These are phyloP conservation scores for Gallinago solitaria DNA, from an alignment of 2,797 vertebrate genomes.

Conservation along the genomic window DNA sequence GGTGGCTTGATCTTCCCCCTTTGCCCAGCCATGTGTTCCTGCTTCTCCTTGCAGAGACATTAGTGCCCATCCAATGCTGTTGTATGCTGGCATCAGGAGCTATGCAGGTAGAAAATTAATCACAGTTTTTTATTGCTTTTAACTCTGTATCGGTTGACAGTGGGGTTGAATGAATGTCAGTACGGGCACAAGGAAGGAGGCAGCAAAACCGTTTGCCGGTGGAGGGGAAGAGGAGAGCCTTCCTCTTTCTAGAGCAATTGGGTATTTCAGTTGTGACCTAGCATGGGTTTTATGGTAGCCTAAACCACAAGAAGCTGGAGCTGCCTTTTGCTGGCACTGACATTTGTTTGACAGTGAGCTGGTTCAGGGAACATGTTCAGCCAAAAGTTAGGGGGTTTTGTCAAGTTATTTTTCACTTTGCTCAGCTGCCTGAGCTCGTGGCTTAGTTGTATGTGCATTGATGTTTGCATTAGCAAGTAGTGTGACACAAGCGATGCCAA, in stretches of 20 bases:
- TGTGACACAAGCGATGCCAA: background rate
- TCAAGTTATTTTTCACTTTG: background rate
- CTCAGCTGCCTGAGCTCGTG: background rate
- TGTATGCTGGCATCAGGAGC: fast-evolving
- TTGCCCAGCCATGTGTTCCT: background rate
- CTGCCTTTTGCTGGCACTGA: background rate
- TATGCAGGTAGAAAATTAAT: background rate
- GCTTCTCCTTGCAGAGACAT: background rate
- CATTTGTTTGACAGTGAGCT: background rate
- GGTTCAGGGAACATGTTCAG: background rate
- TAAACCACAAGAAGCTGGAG: background rate
- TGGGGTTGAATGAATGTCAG: background rate
- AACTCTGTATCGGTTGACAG: background rate
- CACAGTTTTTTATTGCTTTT: background rate
- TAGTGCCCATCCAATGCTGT: background rate
- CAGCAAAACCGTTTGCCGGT: background rate
- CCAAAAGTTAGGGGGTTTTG: background rate
- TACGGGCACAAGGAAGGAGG: background rate
- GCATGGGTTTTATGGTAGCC: background rate
- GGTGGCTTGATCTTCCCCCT: background rate
- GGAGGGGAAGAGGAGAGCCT: background rate
- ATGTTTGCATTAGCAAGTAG: background rate
- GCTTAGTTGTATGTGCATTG: background rate
- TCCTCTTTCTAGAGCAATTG: background rate
- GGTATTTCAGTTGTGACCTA: background rate